Evolutionary conservation across 2,888 invertebrate genomes (phyloP), one percentile per base, ranked within the genome.

Genomic region (Osmoderma eremita): DNA sequence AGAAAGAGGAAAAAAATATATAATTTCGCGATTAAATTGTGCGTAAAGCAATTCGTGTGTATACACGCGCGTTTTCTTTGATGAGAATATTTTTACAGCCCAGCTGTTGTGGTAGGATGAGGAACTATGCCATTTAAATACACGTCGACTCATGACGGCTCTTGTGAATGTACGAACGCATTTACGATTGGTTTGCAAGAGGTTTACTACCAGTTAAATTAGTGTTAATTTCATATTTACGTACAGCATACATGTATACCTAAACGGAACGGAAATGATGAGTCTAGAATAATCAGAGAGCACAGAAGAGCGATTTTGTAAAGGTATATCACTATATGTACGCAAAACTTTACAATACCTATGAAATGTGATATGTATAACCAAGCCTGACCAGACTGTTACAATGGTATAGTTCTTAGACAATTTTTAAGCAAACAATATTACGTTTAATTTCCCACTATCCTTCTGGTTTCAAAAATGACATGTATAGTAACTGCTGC

Each of bases 11-110:
- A 17, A 53, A 38, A 48, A 61, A 61, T 5, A n/a, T 30, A 45
- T 45, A 61, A 61, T 45, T 61, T 61, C 45, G 4, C 45, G 58
- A 61, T 61, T 61, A 45, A 61, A 61, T 61, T 61, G 58, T 61
- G 58, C 58, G 58, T 61, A 61, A 61, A 61, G 45, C 12, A 61
- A 61, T 48, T 61, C 45, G 45, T 36, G 30, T 61, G 48, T 61
- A 45, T 61, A 61, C 48, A 30, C 22, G 58, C 45, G 58, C 45
- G 30, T 48, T 18, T n/a, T 42, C 17, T 45, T 61, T 36, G 58
- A 61, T 61, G 58, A 61, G 58, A 61, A 61, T 61, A 61, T 45
- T 61, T 61, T 45, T 48, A 45, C 45, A 30, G 17, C 24, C 45
- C 58, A 61, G 30, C 45, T 56, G 41, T 42, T 56, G 56, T 56